Evolutionary conservation across 1,140 invertebrate species (phyloP).

Genomic region (Neotoxoptera formosana): DNA sequence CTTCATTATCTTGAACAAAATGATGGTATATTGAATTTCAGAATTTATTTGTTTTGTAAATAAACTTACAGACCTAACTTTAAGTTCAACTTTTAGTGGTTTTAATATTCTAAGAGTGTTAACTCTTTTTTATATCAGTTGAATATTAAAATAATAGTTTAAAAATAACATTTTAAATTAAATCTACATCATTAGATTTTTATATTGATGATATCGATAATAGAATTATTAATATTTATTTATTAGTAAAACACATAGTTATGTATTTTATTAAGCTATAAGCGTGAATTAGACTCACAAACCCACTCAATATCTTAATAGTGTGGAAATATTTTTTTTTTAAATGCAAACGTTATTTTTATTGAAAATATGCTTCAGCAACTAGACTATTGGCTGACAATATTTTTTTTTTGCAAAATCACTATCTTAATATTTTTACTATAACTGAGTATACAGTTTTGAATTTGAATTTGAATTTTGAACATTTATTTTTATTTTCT

Average conservation of each 20-base stretch:
- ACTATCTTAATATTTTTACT: neutral
- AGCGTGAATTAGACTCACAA: neutral
- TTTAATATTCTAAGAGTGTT: neutral
- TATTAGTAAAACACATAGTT: neutral
- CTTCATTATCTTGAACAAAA: neutral
- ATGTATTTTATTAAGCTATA: neutral
- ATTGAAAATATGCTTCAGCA: neutral
- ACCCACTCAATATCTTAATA: neutral
- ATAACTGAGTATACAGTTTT: neutral
- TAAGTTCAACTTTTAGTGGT: neutral
- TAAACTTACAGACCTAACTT: neutral
- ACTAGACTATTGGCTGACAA: too few relatives aligned
- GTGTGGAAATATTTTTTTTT: neutral
- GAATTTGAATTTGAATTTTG: neutral
- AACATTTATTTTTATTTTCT: neutral
- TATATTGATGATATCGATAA: neutral
- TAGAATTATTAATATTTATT: neutral
- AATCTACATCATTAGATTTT: too few relatives aligned
- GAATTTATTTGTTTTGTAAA: neutral
- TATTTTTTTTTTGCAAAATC: neutral
- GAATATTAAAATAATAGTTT: neutral
- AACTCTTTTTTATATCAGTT: neutral
- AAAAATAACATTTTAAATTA: too few relatives aligned
- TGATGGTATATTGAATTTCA: neutral
- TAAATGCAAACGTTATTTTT: neutral